Conservation (phyloP, 2,113 vertebrate genomes). For the Pagrus major region DNA sequence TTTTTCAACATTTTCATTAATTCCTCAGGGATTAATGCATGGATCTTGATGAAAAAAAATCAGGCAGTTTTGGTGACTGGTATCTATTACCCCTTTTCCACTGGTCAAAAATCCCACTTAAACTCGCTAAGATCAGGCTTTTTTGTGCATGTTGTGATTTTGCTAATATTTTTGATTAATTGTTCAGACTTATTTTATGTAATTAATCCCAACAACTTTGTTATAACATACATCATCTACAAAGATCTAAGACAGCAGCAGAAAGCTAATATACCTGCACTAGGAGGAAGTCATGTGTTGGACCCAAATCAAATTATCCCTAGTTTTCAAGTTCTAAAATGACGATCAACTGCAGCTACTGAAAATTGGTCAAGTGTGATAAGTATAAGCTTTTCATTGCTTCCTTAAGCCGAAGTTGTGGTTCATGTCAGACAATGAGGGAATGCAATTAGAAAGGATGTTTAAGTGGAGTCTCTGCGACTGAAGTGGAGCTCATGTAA, state of each 20-base stretch:
- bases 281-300: not conserved
- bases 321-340: not conserved
- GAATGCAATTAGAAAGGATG: not conserved
- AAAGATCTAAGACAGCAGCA: not conserved
- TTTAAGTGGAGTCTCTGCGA: not conserved
- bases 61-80: too few species aligned
- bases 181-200: too few species aligned
- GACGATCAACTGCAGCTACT: not conserved
- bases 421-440: not conserved
- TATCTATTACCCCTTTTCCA: too few species aligned
- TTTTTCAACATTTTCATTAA: too few species aligned
- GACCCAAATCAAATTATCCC: not conserved
- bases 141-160: too few species aligned
- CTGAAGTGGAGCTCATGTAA: constrained; percentile 4
- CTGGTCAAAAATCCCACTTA: too few species aligned
- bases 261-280: not conserved
- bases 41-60: too few species aligned
- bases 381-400: not conserved
- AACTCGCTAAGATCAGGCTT: too few species aligned
- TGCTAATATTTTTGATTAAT: too few species aligned
- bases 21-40: too few species aligned
- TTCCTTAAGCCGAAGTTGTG: not conserved
- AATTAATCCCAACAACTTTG: not conserved
- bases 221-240: too few species aligned
- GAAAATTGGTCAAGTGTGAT: not conserved